Percentiles rank a stretch among this genome's conserved stretches.
Conservation (phyloP, 2,113 vertebrate species). For the Bambusicola thoracicus region DNA sequence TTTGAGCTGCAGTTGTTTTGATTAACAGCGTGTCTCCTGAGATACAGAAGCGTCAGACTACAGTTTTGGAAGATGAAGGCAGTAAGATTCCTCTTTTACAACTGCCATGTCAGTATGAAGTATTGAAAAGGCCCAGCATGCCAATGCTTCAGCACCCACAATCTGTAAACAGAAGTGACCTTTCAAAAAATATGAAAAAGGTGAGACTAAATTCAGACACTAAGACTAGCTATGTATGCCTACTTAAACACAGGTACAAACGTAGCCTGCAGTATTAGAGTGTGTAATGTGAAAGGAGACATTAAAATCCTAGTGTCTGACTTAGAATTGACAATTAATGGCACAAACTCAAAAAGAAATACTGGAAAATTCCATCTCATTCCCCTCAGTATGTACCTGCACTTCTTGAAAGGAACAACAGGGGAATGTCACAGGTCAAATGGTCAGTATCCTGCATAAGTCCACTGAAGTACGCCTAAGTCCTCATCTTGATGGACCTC, state of each 20-base stretch:
- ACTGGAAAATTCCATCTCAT: not conserved
- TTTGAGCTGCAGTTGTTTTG: conserved; percentile 6
- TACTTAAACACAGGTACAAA: not conserved
- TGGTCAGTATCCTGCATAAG: not conserved
- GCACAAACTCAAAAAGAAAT: not conserved
- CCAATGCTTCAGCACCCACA: not conserved
- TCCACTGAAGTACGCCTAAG: not conserved
- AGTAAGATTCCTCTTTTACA: not conserved
- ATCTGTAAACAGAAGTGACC: not conserved
- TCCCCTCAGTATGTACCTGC: not conserved
- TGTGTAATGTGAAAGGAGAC: not conserved
- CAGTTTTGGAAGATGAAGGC: not conserved
- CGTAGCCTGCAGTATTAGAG: not conserved
- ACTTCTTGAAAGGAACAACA: not conserved
- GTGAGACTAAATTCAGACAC: not conserved
- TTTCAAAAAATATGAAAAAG: not conserved
- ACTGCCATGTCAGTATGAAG: not conserved
- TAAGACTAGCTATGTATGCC: not conserved
- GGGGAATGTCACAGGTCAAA: not conserved
- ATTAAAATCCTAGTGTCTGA: not conserved
- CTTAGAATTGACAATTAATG: not conserved
- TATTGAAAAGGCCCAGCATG: not conserved
- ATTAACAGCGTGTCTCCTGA: not conserved
- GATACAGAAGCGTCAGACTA: not conserved
- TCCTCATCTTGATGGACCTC: not conserved